phyloP scores from a whole-genome alignment of 2,888 invertebrate genomes.

The Aspidiotus rigidus region DNA sequence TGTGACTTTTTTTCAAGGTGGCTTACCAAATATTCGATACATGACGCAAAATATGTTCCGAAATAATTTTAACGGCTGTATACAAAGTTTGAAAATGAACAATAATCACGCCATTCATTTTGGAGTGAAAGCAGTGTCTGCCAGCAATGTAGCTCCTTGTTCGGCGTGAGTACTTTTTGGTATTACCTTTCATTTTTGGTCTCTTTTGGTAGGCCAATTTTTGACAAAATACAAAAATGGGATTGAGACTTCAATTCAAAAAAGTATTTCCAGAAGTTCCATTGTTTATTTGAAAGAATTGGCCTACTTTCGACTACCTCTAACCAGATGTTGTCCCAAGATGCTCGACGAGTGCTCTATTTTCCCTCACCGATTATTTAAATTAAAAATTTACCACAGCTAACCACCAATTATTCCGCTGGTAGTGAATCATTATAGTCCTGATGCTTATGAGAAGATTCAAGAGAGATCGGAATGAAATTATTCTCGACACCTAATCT shows the following conservation, averaged over 20 bases:
- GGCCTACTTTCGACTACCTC: too few relatives aligned
- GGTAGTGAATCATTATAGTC: too few relatives aligned
- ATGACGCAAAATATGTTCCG: conserved; percentile 59
- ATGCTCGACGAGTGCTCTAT: too few relatives aligned
- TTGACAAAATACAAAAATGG: neutral
- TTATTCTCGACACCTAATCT: too few relatives aligned
- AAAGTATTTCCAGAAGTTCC: neutral
- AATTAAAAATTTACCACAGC: too few relatives aligned
- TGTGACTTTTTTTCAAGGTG: conserved; percentile 51
- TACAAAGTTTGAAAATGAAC: conserved; percentile 70
- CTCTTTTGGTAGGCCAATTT: neutral
- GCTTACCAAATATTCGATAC: conserved; percentile 62
- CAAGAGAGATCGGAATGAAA: too few relatives aligned
- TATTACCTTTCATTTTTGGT: neutral
- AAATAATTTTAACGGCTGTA: conserved; percentile 71
- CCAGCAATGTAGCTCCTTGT: conserved; percentile 71
- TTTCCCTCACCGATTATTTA: too few relatives aligned
- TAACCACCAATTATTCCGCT: too few relatives aligned
- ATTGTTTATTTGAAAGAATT: too few relatives aligned
- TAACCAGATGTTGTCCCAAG: too few relatives aligned
- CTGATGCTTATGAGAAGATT: too few relatives aligned
- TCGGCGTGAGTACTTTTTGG: conserved; percentile 57
- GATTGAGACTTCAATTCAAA: too few relatives aligned
- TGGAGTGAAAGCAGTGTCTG: conserved; percentile 61
- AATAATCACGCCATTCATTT: conserved; percentile 59